Evolutionary conservation across 2,888 invertebrate genomes (phyloP).

Genomic region (Cryptus armator): DNA sequence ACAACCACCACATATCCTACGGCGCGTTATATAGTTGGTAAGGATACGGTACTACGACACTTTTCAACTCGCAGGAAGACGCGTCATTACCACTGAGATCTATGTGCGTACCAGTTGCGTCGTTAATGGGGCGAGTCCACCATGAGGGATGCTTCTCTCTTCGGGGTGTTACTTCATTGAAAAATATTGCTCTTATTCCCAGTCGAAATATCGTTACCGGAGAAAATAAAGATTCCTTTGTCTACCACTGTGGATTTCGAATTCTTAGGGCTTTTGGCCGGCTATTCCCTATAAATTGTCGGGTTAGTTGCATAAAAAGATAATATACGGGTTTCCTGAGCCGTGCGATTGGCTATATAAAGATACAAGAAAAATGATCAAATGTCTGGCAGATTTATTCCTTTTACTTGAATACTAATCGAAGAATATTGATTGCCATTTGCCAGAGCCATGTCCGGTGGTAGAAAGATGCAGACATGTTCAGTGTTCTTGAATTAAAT

Average conservation of each 20-base stretch:
- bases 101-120: conserved; percentile 76
- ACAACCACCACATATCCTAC: neutral
- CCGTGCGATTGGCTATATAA: too few species aligned
- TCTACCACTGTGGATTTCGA: neutral
- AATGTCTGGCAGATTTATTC: too few species aligned
- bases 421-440: too few species aligned
- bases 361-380: too few species aligned
- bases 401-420: too few species aligned
- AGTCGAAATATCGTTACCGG: conserved; percentile 60
- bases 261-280: neutral
- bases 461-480: too few species aligned
- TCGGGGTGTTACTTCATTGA: conserved; percentile 76
- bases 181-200: conserved; percentile 76
- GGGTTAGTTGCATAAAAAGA: too few species aligned
- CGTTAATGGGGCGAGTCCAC: conserved; percentile 75
- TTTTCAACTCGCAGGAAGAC: conserved; percentile 54
- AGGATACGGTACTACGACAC: conserved; percentile 13
- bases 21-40: neutral
- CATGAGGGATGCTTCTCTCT: conserved; percentile 33
- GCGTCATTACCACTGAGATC: conserved; percentile 80
- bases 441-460: too few species aligned
- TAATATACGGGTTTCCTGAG: too few species aligned
- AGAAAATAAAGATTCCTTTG: conserved; percentile 14
- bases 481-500: too few species aligned
- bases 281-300: too few species aligned